Conservation (phyloP, 1,140 invertebrate species). For the Drosophila tropicalis region DNA sequence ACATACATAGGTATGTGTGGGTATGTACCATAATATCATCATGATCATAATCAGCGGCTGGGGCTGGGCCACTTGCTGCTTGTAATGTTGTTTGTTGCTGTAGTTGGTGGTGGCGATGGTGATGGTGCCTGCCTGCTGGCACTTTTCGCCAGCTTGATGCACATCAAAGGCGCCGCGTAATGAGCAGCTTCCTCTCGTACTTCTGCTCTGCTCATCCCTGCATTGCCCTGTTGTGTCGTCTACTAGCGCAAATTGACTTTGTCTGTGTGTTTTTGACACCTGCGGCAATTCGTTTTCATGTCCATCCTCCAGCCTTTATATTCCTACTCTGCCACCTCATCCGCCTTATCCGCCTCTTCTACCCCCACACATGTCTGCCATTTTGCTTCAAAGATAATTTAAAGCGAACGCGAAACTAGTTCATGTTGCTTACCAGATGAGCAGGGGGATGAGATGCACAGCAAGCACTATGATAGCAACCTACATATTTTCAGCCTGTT, state of each 20-base stretch:
- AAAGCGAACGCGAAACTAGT: constrained; percentile 74
- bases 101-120: background rate
- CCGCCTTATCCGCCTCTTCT: background rate
- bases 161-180: constrained; percentile 80
- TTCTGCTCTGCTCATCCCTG: background rate
- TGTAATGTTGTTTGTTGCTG: constrained; percentile 69
- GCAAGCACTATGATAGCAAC: constrained; percentile 44
- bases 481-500: constrained; percentile 68
- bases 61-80: constrained; percentile 70
- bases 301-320: constrained; percentile 19
- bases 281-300: constrained; percentile 74
- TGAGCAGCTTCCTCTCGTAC: constrained; percentile 53
- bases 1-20: constrained; percentile 37
- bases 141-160: constrained; percentile 75
- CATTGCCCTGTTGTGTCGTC: constrained; percentile 38
- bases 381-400: constrained; percentile 79
- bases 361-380: constrained; percentile 19
- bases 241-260: constrained; percentile 76
- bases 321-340: constrained; percentile 3
- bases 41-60: constrained; percentile 66
- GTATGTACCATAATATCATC: constrained; percentile 62
- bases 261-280: constrained; percentile 80
- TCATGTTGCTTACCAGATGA: constrained; percentile 54
- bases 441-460: background rate
- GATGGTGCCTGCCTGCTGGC: constrained; percentile 45